Base-by-base conservation (phyloP, 2,797 vertebrate species). In the Macropus fuliginosus region DNA sequence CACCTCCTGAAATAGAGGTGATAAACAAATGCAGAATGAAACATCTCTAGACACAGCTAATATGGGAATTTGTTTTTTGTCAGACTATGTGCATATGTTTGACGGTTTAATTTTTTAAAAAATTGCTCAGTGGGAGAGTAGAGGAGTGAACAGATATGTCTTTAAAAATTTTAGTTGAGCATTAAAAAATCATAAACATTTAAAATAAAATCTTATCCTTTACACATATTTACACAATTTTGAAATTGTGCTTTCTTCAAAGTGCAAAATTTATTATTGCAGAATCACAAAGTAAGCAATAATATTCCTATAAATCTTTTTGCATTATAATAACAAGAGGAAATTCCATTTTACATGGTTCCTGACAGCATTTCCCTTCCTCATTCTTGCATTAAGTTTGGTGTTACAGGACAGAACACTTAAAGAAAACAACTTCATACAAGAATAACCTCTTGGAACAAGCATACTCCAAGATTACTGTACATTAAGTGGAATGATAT, bases 401-500 rank as follows among this genome's bases (percentile, higher is more conserved):
- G 93, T 93, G 13, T 10, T 55, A 8, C 93, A 31, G 46, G 12
- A 54, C 55, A 92, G 28, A 6, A 59, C 95, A 9, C 5, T 93
- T 74, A 18, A 93, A 89, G 50, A 96, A 90, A 81, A 40, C 14
- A 40, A 24, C 18, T 0, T 92, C 34, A 89, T 90, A 0, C n/a
- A 52, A 94, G 89, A 66, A 96, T 92, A 90, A 1, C 31, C 14
- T 92, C 1, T 62, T 91, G 92, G 90, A 66, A 91, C 94, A 34
- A 95, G 87, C 81, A 91, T 1, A 0, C 4, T 28, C 93, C 11
- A 54, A 31, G 81, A 92, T 92, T 54, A 55, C 62, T 90, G 1
- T 87, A 46, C 2, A 57, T 81, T 5, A 92, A 91, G 93, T 92
- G 1, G 92, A 91, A 2, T 28, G 21, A 92, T 2, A n/a, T 10